Evolutionary conservation across 2,888 invertebrate genomes (phyloP), one percentile per base, ranked within the genome.

Genomic region (Athalia cordata): DNA sequence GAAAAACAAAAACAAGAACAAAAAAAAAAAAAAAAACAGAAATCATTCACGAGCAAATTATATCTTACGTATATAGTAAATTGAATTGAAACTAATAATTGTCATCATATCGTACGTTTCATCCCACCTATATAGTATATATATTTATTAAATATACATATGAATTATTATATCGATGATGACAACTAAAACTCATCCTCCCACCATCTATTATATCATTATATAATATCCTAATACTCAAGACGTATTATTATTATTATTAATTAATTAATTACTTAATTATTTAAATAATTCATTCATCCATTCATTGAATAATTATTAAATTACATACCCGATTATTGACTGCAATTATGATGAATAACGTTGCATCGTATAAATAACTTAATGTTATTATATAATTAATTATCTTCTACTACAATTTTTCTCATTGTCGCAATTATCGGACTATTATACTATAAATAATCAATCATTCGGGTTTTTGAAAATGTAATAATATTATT

Each of bases 221-320:
- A 78, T 82, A 79, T 80, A 81, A 82, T 29, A 29, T 29, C 29
- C 70, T 80, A 80, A 83, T 82, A 82, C 81, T 83, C 81, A 77
- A 77, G 78, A 82, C 80, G 83, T 82, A 81, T 81, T 81, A 81
- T 80, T 68, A 81, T 77, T 81, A 80, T 72, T 78, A 79, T 79
- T 72, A 80, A 76, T 76, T 77, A 72, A 62, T 78, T 65, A 59
- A 57, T 49, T n/a, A n/a, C n/a, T n/a, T 47, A 43, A 55, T 50
- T 59, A 45, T 68, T 77, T 65, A n/a, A 43, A 13, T 64, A 64
- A 64, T 9, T 68, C 9, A 43, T 55, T 68, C 15, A 29, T 29
- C 29, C 29, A 55, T 52, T 68, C 52, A 55, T 68, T 57, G 15
- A 70, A 72, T 72, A 72, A 72, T 59, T 72, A 45, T 55, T 72